phyloP scores from a whole-genome alignment of 2,113 vertebrate genomes.

The Zeus faber region DNA sequence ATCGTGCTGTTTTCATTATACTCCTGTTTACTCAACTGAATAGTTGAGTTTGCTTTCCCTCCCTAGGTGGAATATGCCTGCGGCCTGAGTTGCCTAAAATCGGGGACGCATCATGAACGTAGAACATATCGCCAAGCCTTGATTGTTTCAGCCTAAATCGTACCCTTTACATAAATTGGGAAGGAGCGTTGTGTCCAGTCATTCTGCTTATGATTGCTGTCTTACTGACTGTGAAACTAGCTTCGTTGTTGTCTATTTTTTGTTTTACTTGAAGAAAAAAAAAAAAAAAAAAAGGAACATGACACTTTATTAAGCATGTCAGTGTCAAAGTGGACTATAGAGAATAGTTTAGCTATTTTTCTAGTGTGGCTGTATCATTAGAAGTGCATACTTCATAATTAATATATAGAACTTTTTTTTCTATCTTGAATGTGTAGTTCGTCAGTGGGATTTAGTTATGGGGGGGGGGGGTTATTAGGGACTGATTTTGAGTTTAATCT shows the following conservation, averaged over 20 bases:
- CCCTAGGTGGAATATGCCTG: too few species aligned
- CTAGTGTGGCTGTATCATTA: constrained; percentile 56
- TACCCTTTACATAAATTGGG: background rate
- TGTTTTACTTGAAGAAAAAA: constrained; percentile 49
- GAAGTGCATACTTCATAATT: constrained; percentile 50
- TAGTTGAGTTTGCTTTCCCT: too few species aligned
- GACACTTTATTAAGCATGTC: constrained; percentile 58
- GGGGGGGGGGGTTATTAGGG: constrained; percentile 22
- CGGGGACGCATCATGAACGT: too few species aligned
- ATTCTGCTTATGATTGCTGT: constrained; percentile 40
- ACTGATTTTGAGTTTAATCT: constrained; percentile 39
- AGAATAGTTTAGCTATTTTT: constrained; percentile 59
- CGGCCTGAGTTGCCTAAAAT: too few species aligned
- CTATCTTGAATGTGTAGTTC: constrained; percentile 54
- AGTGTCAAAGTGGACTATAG: constrained; percentile 47
- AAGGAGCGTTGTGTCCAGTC: background rate
- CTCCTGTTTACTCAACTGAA: too few species aligned
- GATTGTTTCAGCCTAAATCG: constrained; percentile 2
- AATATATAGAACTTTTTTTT: constrained; percentile 17
- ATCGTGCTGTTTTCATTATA: too few species aligned
- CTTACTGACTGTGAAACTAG: constrained; percentile 61
- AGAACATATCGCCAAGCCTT: constrained; percentile 21
- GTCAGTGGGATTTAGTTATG: constrained; percentile 41
- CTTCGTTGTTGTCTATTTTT: constrained; percentile 27
- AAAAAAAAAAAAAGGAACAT: constrained; percentile 28